These are phyloP conservation scores for Rotaria sp. DNA, from an alignment of 2,888 invertebrate species.

Conservation along the genomic window DNA sequence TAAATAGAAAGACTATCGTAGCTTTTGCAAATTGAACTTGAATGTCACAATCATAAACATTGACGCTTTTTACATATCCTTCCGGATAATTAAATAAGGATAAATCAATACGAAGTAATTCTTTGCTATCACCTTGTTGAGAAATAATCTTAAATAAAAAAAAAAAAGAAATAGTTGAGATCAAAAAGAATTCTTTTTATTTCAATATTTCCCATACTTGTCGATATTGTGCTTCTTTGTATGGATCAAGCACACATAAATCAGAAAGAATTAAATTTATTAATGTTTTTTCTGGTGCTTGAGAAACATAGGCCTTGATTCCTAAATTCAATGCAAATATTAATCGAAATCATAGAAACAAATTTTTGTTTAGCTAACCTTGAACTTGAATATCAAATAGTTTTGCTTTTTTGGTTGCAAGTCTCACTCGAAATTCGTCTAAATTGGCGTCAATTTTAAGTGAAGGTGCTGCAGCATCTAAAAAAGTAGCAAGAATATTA, in stretches of 20 bases:
- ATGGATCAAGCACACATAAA: conserved; percentile 71
- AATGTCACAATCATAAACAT: conserved; percentile 68
- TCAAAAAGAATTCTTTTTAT: no score
- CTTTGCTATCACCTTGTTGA: conserved; percentile 65
- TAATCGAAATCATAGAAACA: conserved; percentile 36
- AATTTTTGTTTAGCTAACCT: no score
- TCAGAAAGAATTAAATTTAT: conserved; percentile 68
- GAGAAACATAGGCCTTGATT: conserved; percentile 66
- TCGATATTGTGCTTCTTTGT: conserved; percentile 67
- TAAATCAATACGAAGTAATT: conserved; percentile 62
- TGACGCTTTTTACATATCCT: conserved; percentile 53
- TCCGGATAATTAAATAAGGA: conserved; percentile 66
- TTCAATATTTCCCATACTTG: conserved; percentile 63
- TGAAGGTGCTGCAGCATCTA: not conserved
- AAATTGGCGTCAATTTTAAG: conserved; percentile 72
- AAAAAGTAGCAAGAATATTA: not conserved
- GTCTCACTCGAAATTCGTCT: conserved; percentile 57
- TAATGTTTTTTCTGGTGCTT: conserved; percentile 72
- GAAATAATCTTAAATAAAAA: conserved; percentile 65
- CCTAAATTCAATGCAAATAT: conserved; percentile 56
- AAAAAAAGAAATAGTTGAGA: not conserved
- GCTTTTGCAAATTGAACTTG: conserved; percentile 74
- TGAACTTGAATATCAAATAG: conserved; percentile 65
- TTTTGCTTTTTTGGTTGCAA: conserved; percentile 66
- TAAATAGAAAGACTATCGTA: conserved; percentile 78